These are phyloP conservation scores for Urocyon cinereoargenteus DNA, from an alignment of 2,797 vertebrate species.

Conservation along the genomic window DNA sequence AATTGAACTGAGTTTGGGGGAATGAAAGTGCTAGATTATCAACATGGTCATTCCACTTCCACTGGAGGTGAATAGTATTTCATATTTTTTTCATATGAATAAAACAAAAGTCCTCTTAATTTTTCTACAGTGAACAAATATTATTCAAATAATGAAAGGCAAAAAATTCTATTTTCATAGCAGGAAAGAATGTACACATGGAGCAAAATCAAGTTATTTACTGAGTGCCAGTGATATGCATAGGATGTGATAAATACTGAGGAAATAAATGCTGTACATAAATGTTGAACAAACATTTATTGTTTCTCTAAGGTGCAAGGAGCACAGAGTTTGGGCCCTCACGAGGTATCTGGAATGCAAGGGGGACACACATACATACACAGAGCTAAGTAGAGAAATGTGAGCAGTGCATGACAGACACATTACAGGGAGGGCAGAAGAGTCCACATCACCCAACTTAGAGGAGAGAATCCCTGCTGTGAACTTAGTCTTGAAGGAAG, in stretches of 20 bases:
- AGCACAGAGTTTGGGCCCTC: neutral
- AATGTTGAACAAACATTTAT: neutral
- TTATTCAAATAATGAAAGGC: slow-evolving; percentile 48
- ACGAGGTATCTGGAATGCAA: neutral
- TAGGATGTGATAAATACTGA: neutral
- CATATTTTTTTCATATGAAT: neutral
- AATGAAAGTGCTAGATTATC: neutral
- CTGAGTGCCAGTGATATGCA: neutral
- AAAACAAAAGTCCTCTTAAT: slow-evolving; percentile 51
- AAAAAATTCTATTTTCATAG: neutral
- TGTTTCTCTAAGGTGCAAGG: neutral
- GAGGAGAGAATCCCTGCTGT: no score
- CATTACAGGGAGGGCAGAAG: neutral
- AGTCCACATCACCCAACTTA: neutral
- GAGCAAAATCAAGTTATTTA: slow-evolving; percentile 55
- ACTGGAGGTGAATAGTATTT: neutral
- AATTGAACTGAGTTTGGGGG: neutral
- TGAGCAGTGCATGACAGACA: neutral
- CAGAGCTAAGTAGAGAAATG: neutral
- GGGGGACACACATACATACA: neutral
- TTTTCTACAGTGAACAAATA: slow-evolving; percentile 28
- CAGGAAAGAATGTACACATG: slow-evolving; percentile 35
- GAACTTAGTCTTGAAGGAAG: neutral
- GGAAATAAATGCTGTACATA: neutral
- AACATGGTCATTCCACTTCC: slow-evolving; percentile 25